Evolutionary conservation across 2,113 vertebrate genomes (phyloP), one percentile per base, ranked within the genome.

Genomic region (Cryptoleucopteryx plumbea): DNA sequence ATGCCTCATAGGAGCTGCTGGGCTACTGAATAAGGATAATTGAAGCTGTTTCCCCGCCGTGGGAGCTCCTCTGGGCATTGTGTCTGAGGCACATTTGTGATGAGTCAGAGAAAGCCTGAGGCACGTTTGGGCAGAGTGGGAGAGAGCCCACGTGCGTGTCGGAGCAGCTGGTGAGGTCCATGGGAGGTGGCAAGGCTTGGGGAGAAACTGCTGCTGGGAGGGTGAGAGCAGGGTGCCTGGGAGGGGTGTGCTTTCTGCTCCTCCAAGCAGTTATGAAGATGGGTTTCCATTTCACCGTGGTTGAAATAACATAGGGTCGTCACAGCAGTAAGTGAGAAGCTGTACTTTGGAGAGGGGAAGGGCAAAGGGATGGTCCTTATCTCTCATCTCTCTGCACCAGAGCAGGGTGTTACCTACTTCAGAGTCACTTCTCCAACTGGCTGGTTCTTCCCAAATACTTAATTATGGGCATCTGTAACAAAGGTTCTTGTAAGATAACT

Each of bases 241-340:
- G 13, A 34, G 34, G 18, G 27, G 15, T 25, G 14, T 8, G 40
- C 16, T 27, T 32, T 11, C 22, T 67, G 13, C 16, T 43, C 25
- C 32, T 20, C 47, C 16, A 2, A 0, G 3, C 7, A 5, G 10
- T 3, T 16, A 1, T 0, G 45, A 8, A 36, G 40, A 0, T 48
- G 63, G 11, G 26, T 47, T 73, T 72, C 59, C 31, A 5, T 32
- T n/a, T 53, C 29, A 14, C 52, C 10, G 0, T 10, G 36, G 26
- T 4, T 45, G 58, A 42, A 38, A 26, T 40, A 11, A 21, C 25
- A 1, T 2, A 19, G 43, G 36, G 56, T 23, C 1, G 27, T 42
- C 36, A 2, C 21, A 26, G 81, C 59, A 42, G 18, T 13, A 23
- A 52, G 25, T 8, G 43, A 13, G 34, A 16, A 29, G 50, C 31